Conservation (phyloP, 1,140 invertebrate species). For the Chelonus insularis region DNA sequence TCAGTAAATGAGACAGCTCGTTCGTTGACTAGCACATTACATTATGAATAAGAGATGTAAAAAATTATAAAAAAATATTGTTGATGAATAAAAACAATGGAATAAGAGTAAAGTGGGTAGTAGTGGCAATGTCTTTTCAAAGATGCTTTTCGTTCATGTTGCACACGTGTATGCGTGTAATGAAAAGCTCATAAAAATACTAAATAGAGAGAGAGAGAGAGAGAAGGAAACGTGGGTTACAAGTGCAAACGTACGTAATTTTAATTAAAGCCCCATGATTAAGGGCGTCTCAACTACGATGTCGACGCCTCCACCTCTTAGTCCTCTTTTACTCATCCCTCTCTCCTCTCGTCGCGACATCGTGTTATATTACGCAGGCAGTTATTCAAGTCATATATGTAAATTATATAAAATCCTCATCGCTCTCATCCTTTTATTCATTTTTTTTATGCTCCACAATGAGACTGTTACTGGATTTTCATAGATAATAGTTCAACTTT, state of each 20-base stretch:
- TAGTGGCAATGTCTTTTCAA: constrained; percentile 40
- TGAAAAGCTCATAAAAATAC: constrained; percentile 59
- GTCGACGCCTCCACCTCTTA: constrained; percentile 30
- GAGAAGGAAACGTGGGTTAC: constrained; percentile 37
- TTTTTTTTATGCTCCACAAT: neutral
- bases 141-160: constrained; percentile 32
- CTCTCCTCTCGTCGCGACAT: constrained; percentile 17
- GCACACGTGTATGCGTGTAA: constrained; percentile 37
- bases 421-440: neutral
- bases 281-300: constrained; percentile 39
- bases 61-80: constrained; percentile 7
- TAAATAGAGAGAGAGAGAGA: constrained; percentile 38
- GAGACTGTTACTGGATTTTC: neutral
- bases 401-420: constrained; percentile 53
- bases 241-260: constrained; percentile 54
- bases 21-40: neutral
- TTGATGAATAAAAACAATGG: constrained; percentile 10
- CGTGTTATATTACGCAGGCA: constrained; percentile 49
- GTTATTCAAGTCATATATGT: constrained; percentile 55
- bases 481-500: neutral
- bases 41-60: constrained; percentile 13
- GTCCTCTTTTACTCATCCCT: constrained; percentile 33
- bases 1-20: constrained; percentile 9
- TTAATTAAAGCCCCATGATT: constrained; percentile 57
- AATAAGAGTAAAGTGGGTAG: constrained; percentile 16